Evolutionary conservation across 2,797 vertebrate species (phyloP).

Genomic region (Leptoclinus maculatus): DNA sequence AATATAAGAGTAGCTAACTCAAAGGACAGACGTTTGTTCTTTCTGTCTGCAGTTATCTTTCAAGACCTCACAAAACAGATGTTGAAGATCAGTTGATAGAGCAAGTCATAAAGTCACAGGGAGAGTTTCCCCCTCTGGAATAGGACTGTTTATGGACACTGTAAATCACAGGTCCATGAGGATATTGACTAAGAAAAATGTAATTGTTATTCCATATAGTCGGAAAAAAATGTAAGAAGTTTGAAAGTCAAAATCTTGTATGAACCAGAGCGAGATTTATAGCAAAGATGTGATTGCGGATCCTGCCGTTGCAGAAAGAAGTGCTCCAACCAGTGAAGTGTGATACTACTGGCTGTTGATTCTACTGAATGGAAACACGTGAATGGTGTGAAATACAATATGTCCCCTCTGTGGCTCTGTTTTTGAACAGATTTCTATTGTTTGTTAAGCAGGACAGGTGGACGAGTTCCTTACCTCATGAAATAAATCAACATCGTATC

Average conservation of each 20-base stretch:
- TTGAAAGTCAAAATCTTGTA: conserved; percentile 15
- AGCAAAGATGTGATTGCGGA: conserved; percentile 32
- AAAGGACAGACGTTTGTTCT: conserved; percentile 22
- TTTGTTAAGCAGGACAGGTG: conserved; percentile 28
- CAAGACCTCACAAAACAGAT: conserved; percentile 46
- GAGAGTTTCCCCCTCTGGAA: conserved; percentile 34
- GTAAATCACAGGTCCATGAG: conserved; percentile 10
- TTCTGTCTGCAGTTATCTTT: conserved; percentile 19
- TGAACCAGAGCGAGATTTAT: conserved; percentile 10
- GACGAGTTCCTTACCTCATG: conserved; percentile 27
- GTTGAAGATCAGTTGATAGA: conserved; percentile 40
- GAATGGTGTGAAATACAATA: conserved; percentile 54
- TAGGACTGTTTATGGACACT: conserved; percentile 39
- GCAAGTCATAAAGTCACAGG: conserved; percentile 46
- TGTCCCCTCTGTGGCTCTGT: conserved; percentile 30
- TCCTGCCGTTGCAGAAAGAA: conserved; percentile 20
- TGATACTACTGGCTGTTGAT: conserved; percentile 46
- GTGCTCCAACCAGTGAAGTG: conserved; percentile 36
- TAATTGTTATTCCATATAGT: conserved; percentile 18
- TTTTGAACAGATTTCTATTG: conserved; percentile 33
- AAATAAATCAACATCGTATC: conserved; percentile 13
- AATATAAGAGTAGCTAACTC: conserved; percentile 16
- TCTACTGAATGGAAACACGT: conserved; percentile 55
- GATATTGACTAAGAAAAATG: conserved; percentile 32
- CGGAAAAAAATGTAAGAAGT: conserved; percentile 18